phyloP scores from a whole-genome alignment of 2,888 invertebrate genomes.

The Siphonodentalium dalli region DNA sequence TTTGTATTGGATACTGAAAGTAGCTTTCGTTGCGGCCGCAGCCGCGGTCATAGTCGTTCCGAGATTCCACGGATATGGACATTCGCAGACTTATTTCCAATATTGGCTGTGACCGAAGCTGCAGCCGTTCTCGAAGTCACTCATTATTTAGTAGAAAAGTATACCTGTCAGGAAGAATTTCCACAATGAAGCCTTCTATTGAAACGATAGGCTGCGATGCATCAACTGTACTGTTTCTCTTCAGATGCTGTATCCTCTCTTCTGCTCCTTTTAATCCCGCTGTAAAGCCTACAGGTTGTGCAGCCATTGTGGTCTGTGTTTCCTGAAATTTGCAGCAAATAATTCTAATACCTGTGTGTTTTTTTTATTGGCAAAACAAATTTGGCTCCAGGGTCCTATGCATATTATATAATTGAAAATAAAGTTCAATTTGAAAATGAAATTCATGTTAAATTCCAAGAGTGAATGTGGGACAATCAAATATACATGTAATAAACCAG shows the following conservation, averaged over 20 bases:
- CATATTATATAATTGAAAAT: neutral
- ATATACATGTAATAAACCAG: too few species aligned
- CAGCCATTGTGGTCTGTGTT: slow-evolving; percentile 70
- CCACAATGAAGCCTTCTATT: slow-evolving; percentile 78
- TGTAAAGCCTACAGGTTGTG: slow-evolving; percentile 81
- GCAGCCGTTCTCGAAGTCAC: neutral
- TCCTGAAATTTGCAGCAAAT: slow-evolving; percentile 41
- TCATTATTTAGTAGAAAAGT: too few species aligned
- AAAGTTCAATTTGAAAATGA: neutral
- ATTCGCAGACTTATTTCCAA: too few species aligned
- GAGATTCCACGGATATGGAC: too few species aligned
- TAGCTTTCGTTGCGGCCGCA: too few species aligned
- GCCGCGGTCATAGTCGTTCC: too few species aligned
- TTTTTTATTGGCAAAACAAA: neutral
- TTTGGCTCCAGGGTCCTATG: slow-evolving; percentile 15
- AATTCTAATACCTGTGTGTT: neutral
- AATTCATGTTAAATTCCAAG: slow-evolving; percentile 65
- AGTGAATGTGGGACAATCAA: slow-evolving; percentile 42
- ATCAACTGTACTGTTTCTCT: slow-evolving; percentile 70
- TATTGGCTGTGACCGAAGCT: too few species aligned
- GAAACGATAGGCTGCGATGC: slow-evolving; percentile 77
- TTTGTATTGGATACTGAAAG: too few species aligned
- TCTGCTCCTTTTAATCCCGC: slow-evolving; percentile 77
- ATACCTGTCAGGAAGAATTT: slow-evolving; percentile 70
- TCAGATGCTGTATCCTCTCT: slow-evolving; percentile 74